Evolutionary conservation across 2,797 vertebrate species (phyloP).

Genomic region (Scyliorhinus canicula): DNA sequence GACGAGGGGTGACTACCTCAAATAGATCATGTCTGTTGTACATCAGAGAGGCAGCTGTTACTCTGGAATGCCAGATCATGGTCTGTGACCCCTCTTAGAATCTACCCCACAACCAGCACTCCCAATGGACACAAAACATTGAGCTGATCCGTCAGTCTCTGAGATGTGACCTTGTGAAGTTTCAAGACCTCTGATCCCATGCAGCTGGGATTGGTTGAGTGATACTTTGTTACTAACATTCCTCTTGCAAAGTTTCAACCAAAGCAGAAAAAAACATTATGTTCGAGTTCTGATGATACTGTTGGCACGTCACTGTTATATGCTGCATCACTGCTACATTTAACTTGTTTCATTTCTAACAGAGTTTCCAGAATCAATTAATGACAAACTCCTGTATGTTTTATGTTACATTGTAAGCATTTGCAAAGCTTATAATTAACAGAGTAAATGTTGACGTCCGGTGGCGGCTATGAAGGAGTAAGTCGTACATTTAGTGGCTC

Average conservation of each 20-base stretch:
- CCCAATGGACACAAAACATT: neutral
- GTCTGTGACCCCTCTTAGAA: neutral
- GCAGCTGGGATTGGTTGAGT: neutral
- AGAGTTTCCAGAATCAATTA: neutral
- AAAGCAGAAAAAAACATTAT: neutral
- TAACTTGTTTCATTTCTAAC: neutral
- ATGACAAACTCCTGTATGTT: neutral
- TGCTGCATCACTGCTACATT: neutral
- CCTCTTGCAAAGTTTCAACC: neutral
- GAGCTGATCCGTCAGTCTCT: neutral
- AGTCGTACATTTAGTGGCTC: too few relatives aligned
- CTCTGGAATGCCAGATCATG: conserved; percentile 10
- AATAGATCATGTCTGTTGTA: neutral
- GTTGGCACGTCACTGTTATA: neutral
- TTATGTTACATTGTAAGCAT: neutral
- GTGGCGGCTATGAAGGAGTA: too few relatives aligned
- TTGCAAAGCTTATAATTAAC: neutral
- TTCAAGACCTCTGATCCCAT: neutral
- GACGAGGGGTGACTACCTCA: neutral
- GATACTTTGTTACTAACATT: neutral
- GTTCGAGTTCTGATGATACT: neutral
- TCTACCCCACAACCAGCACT: neutral
- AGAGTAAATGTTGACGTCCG: neutral
- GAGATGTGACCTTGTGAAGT: conserved; percentile 6
- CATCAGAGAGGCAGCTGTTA: neutral